A percentile compares a stretch with the other conserved stretches of the same genome.
phyloP scores from a whole-genome alignment of 2,113 vertebrate genomes.

The Trematomus loennbergii region DNA sequence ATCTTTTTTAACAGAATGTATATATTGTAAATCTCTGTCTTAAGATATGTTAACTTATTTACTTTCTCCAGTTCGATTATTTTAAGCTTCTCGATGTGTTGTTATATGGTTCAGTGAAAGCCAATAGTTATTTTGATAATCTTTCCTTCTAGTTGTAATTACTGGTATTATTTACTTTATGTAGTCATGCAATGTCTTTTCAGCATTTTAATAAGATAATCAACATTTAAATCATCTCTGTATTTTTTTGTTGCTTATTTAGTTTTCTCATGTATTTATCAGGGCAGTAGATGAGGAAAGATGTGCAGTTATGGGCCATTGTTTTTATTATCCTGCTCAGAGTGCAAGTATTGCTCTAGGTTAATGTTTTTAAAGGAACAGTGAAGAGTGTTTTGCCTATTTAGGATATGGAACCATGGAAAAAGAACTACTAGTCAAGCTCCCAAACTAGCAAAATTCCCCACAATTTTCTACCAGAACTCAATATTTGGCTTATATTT shows the following conservation, averaged over 20 bases:
- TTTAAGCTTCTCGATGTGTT: slow-evolving; percentile 75
- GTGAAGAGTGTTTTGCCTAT: not conserved
- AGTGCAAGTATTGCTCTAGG: slow-evolving; percentile 1
- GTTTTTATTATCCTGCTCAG: slow-evolving; percentile 16
- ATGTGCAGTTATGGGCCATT: not conserved
- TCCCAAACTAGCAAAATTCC: not conserved
- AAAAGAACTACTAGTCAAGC: not conserved
- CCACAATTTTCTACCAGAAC: not conserved
- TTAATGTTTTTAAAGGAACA: not conserved
- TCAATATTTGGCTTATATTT: not conserved
- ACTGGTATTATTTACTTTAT: slow-evolving; percentile 45
- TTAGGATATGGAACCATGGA: not conserved
- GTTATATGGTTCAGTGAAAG: slow-evolving; percentile 73
- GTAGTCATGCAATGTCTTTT: slow-evolving; percentile 47
- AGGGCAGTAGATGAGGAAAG: slow-evolving; percentile 9
- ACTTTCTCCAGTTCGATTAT: slow-evolving; percentile 60
- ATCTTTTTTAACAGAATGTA: slow-evolving; percentile 78
- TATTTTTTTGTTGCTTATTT: slow-evolving; percentile 29
- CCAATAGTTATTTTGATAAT: slow-evolving; percentile 77
- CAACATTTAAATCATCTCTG: slow-evolving; percentile 22
- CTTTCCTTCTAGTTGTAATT: slow-evolving; percentile 48
- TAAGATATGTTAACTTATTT: slow-evolving; percentile 81
- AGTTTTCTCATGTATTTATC: slow-evolving; percentile 22
- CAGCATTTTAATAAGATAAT: slow-evolving; percentile 29
- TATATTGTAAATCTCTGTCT: slow-evolving; percentile 83